These are phyloP conservation scores for Drosophila saltans DNA, from an alignment of 1,140 invertebrate genomes.

Conservation along the genomic window DNA sequence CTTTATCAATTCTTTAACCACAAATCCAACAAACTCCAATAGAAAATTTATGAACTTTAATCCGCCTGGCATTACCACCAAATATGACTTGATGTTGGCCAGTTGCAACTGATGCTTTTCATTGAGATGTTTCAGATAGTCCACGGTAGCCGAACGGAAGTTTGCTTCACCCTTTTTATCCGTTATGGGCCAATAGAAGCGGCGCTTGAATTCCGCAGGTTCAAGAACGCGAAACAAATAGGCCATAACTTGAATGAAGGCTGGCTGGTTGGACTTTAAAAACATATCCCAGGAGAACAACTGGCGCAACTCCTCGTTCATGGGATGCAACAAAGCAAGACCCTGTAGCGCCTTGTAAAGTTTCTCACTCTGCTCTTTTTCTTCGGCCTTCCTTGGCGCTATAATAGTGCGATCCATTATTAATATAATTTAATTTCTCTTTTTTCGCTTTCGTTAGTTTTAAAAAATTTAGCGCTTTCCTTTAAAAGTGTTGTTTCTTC, in stretches of 20 bases:
- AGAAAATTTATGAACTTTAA: slow-evolving; percentile 77
- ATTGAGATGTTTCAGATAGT: slow-evolving; percentile 75
- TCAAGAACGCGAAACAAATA: slow-evolving; percentile 84
- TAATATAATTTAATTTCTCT: neutral
- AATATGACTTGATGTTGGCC: slow-evolving; percentile 70
- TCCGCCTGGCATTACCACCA: slow-evolving; percentile 81
- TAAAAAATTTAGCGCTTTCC: slow-evolving; percentile 9
- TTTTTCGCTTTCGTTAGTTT: neutral
- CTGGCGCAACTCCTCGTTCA: slow-evolving; percentile 66
- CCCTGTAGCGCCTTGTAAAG: slow-evolving; percentile 62
- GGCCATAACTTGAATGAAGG: slow-evolving; percentile 84
- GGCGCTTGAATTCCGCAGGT: slow-evolving; percentile 81
- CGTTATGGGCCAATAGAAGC: slow-evolving; percentile 84
- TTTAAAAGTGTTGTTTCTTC: slow-evolving; percentile 3
- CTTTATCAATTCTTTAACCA: slow-evolving; percentile 62
- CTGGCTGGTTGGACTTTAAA: slow-evolving; percentile 84
- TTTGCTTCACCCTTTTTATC: slow-evolving; percentile 84
- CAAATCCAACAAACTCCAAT: slow-evolving; percentile 69
- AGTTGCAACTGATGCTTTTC: slow-evolving; percentile 75
- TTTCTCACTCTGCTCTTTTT: slow-evolving; percentile 72
- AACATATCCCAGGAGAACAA: slow-evolving; percentile 83
- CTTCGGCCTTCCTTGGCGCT: slow-evolving; percentile 73
- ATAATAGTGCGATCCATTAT: slow-evolving; percentile 73
- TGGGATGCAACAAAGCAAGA: slow-evolving; percentile 58
- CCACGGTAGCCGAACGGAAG: slow-evolving; percentile 79